phyloP scores from a whole-genome alignment of 1,140 invertebrate genomes.

The Brachionus paranguensis region DNA sequence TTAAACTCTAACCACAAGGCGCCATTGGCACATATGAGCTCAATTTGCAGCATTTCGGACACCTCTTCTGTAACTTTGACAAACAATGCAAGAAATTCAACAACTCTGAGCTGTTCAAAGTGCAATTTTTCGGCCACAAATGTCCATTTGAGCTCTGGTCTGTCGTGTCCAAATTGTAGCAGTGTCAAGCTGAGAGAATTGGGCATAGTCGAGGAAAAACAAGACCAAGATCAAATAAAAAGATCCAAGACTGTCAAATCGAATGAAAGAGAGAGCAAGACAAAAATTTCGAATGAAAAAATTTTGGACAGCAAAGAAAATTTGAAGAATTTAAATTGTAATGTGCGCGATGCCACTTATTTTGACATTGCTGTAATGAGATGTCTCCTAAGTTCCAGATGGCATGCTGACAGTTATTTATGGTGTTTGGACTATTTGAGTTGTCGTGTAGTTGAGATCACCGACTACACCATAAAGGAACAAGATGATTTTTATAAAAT shows the following conservation, averaged over 20 bases:
- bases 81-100: slow-evolving; percentile 38
- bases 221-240: neutral
- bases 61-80: slow-evolving; percentile 44
- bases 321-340: neutral
- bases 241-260: neutral
- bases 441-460: slow-evolving; percentile 55
- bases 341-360: slow-evolving; percentile 69
- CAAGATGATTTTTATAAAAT: slow-evolving; percentile 31
- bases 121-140: neutral
- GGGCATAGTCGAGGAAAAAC: neutral
- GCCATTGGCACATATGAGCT: slow-evolving; percentile 46
- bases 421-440: slow-evolving; percentile 82
- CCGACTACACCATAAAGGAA: slow-evolving; percentile 10
- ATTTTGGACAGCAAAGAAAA: neutral
- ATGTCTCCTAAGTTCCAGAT: slow-evolving; percentile 91
- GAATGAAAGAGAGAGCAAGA: neutral
- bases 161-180: slow-evolving; percentile 15
- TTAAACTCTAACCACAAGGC: slow-evolving; percentile 20
- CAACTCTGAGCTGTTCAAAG: neutral
- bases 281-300: neutral
- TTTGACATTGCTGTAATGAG: slow-evolving; percentile 88
- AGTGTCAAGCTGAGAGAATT: neutral
- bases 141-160: neutral
- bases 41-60: slow-evolving; percentile 44
- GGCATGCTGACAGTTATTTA: slow-evolving; percentile 93